phyloP scores from a whole-genome alignment of 2,888 invertebrate genomes.

The Pyrocoelia pectoralis region DNA sequence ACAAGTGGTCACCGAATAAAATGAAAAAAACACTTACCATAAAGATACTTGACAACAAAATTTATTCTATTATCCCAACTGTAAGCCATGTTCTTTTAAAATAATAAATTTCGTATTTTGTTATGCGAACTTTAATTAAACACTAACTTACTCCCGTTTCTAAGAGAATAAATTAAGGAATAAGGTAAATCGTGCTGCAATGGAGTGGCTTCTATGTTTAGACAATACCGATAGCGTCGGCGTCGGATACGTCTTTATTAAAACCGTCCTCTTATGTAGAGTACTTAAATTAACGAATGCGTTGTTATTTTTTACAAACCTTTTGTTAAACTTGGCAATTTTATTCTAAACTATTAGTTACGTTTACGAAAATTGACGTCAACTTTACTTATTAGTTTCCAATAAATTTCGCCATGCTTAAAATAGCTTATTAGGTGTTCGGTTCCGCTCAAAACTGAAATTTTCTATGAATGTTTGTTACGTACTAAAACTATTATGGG shows the following conservation, averaged over 20 bases:
- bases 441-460: no score
- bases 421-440: no score
- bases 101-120: no score
- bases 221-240: conserved; percentile 38
- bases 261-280: neutral
- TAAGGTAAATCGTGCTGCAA: conserved; percentile 32
- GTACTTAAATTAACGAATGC: neutral
- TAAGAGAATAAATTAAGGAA: conserved; percentile 31
- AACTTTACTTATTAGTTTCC: no score
- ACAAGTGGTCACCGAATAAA: conserved; percentile 26
- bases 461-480: no score
- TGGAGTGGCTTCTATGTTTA: conserved; percentile 39
- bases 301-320: neutral
- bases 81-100: no score
- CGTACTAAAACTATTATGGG: no score
- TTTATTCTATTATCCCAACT: conserved; percentile 85
- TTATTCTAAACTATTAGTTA: no score
- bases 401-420: no score
- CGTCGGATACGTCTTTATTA: conserved; percentile 14
- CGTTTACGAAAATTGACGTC: no score
- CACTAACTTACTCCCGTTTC: conserved; percentile 18
- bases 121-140: neutral
- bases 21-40: conserved; percentile 68
- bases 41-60: conserved; percentile 82
- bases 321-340: neutral